phyloP scores from a whole-genome alignment of 2,113 vertebrate genomes.

The Lontra canadensis region DNA sequence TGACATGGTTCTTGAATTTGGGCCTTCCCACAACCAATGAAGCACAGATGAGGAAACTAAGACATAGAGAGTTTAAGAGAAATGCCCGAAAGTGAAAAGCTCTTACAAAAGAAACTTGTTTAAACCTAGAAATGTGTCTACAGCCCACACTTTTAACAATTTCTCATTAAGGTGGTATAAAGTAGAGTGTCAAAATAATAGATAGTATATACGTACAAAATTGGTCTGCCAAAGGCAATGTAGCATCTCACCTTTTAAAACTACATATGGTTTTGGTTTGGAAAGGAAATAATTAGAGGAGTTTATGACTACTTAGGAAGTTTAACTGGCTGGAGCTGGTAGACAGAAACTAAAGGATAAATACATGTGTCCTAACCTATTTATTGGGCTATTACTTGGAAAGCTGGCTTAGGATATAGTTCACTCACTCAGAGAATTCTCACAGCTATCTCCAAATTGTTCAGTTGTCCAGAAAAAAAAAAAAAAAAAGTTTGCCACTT shows the following conservation, averaged over 20 bases:
- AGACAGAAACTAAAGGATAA: neutral
- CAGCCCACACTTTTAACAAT: neutral
- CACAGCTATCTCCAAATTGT: too few species aligned
- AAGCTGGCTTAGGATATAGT: neutral
- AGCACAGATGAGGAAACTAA: neutral
- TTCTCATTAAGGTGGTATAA: neutral
- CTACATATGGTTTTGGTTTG: constrained; percentile 43
- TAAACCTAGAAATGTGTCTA: neutral
- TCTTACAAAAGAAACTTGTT: neutral
- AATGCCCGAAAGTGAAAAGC: neutral
- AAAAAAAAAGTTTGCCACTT: neutral
- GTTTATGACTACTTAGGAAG: constrained; percentile 51
- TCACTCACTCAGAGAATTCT: neutral
- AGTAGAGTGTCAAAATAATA: neutral
- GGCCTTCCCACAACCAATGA: neutral
- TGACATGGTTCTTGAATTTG: neutral
- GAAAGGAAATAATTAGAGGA: constrained; percentile 56
- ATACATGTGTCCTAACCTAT: neutral
- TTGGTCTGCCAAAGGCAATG: neutral
- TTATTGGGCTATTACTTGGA: constrained; percentile 16
- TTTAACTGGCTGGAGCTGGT: neutral
- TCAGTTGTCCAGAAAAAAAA: neutral
- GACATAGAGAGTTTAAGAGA: neutral
- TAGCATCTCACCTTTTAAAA: neutral
- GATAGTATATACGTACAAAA: neutral